A percentile compares a stretch with the other conserved stretches of the same genome.
phyloP scores from a whole-genome alignment of 2,888 invertebrate genomes.

The Caprella mutica region DNA sequence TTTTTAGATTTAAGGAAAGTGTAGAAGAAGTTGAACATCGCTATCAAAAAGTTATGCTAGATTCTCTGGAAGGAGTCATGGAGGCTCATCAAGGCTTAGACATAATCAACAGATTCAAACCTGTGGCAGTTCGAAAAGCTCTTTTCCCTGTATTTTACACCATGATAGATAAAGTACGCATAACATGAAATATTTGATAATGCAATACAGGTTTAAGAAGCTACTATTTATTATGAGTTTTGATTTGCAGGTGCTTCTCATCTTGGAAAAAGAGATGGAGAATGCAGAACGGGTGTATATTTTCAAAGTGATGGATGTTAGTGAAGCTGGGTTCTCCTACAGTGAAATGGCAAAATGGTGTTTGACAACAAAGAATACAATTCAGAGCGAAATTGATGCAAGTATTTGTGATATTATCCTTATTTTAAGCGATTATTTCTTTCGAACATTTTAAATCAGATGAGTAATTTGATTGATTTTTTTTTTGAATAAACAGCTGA shows the following conservation, averaged over 20 bases:
- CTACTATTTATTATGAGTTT: background rate
- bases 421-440: too few species aligned
- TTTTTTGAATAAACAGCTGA: constrained; percentile 14
- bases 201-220: too few species aligned
- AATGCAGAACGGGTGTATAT: constrained; percentile 27
- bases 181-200: too few species aligned
- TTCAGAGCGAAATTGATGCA: constrained; percentile 27
- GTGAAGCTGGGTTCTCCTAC: constrained; percentile 19
- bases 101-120: constrained; percentile 19
- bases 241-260: constrained; percentile 22
- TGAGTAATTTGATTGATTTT: background rate
- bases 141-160: constrained; percentile 31
- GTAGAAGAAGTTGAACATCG: constrained; percentile 31
- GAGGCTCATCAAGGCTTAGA: constrained; percentile 21
- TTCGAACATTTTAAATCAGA: too few species aligned
- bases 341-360: constrained; percentile 30
- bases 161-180: constrained; percentile 29
- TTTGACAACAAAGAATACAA: constrained; percentile 16
- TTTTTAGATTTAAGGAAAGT: constrained; percentile 27
- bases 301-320: constrained; percentile 23
- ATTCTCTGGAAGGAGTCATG: constrained; percentile 22
- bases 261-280: constrained; percentile 23
- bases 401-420: background rate
- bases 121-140: constrained; percentile 23
- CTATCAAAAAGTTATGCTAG: constrained; percentile 32